Percentiles rank a stretch among this genome's conserved stretches.
Conservation (phyloP, 2,888 invertebrate genomes). For the Drosophila ezoana region DNA sequence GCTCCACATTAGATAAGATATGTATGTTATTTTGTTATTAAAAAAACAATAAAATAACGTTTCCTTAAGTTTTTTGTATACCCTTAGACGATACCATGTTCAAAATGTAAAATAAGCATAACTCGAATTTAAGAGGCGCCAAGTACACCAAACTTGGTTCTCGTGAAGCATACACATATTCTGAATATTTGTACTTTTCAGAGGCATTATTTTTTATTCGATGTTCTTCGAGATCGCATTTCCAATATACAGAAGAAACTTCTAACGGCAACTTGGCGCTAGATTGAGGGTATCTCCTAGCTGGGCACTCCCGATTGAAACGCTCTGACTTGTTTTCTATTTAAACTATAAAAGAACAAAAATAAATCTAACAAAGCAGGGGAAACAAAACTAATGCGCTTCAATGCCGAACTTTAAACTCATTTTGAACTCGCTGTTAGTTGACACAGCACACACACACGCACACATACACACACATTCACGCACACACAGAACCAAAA, state of each 20-base stretch:
- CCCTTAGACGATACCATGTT: too few species aligned
- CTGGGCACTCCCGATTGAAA: too few species aligned
- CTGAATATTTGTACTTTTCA: too few species aligned
- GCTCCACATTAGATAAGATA: slow-evolving; percentile 1
- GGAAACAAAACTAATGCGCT: slow-evolving; percentile 59
- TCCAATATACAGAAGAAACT: too few species aligned
- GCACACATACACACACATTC: slow-evolving; percentile 13
- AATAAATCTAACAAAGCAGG: slow-evolving; percentile 9
- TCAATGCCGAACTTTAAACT: slow-evolving; percentile 65
- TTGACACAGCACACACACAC: slow-evolving; percentile 21
- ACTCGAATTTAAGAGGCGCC: too few species aligned
- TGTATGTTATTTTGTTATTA: background rate
- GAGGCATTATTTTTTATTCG: too few species aligned
- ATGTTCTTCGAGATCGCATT: too few species aligned
- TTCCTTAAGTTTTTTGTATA: background rate
- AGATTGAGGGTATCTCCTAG: too few species aligned
- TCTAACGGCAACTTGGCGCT: too few species aligned
- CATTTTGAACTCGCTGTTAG: slow-evolving; percentile 54
- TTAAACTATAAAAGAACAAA: background rate
- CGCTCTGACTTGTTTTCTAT: background rate
- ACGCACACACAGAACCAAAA: background rate
- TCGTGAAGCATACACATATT: too few species aligned
- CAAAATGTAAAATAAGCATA: too few species aligned
- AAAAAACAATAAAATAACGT: background rate
- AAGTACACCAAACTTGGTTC: too few species aligned